Conservation (phyloP, 2,888 invertebrate species). For the Matsumyia berberina region DNA sequence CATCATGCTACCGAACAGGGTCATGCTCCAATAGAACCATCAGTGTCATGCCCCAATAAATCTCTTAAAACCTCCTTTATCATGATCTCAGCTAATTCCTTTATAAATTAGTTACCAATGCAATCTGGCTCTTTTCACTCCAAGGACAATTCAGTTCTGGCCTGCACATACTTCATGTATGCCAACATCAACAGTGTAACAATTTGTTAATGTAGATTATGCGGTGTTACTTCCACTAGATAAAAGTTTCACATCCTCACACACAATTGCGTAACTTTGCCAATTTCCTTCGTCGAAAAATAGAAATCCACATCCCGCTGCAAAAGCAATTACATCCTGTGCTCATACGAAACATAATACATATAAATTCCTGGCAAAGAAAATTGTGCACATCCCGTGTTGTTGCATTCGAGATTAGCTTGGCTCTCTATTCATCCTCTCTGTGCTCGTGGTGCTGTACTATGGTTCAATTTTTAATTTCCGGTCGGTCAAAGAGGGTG, state of each 20-base stretch:
- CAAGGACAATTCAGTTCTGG: too few species aligned
- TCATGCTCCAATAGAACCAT: too few species aligned
- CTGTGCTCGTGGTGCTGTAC: too few species aligned
- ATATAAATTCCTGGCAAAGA: slow-evolving; percentile 48
- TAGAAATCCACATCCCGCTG: slow-evolving; percentile 26
- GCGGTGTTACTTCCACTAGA: slow-evolving; percentile 7
- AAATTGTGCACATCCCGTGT: slow-evolving; percentile 42
- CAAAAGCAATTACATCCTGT: slow-evolving; percentile 60
- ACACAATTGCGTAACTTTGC: slow-evolving; percentile 54
- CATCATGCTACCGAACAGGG: too few species aligned
- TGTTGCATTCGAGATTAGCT: slow-evolving; percentile 52
- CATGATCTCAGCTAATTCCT: too few species aligned
- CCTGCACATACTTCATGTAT: too few species aligned
- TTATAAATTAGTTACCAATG: too few species aligned
- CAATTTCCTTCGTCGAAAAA: slow-evolving; percentile 58
- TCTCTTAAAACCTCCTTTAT: too few species aligned
- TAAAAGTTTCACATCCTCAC: slow-evolving; percentile 40
- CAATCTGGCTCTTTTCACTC: too few species aligned
- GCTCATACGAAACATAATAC: slow-evolving; percentile 36
- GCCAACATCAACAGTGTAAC: neutral
- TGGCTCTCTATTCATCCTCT: slow-evolving; percentile 7
- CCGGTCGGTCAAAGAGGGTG: slow-evolving; percentile 61
- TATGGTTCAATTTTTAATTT: slow-evolving; percentile 73
- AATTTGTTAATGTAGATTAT: neutral
- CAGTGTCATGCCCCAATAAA: too few species aligned